Evolutionary conservation across 2,888 invertebrate genomes (phyloP), one percentile per base, ranked within the genome.

Genomic region (Ferdinandea cuprea): DNA sequence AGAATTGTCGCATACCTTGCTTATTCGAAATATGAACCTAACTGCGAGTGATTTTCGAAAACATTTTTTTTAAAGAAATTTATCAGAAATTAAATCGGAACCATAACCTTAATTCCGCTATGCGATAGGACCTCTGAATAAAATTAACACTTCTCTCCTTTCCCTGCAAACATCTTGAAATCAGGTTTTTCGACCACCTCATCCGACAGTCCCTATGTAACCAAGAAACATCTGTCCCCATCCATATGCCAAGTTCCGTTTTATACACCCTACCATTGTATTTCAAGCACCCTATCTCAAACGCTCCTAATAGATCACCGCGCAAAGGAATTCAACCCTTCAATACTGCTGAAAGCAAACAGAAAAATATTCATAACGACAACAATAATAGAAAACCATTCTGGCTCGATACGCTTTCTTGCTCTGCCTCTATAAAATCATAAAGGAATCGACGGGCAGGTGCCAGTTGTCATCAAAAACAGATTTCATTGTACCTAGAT

Each of bases 391-490:
- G 50, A 42, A 74, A 69, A 13, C 32, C 42, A 40, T 61, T 76
- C 32, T 46, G 44, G 63, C 69, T 59, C 65, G 42, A 63, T 58
- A 37, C 17, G 61, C 44, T 65, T 69, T 52, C 56, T 58, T 63
- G 44, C 13, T 25, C 52, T 66, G 17, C 50, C 42, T 17, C 35
- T 19, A 13, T 5, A 44, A 63, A 65, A 65, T 66, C 71, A 71
- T 66, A 71, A 76, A 52, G 52, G 54, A 81, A 35, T 66, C 44
- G 21, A 7, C 40, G 30, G 54, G 81, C 81, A 81, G 81, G 81
- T 81, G 81, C 65, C 76, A 76, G 65, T 76, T 81, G 76, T 81
- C 81, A 71, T 81, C 81, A 81, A 76, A 76, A 61, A 66, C 59
- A 66, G 65, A 81, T 76, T 76, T 80, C 30, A 44, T 9, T 72